Base-by-base conservation (phyloP, 2,113 vertebrate genomes). In the Apeltes quadracus region DNA sequence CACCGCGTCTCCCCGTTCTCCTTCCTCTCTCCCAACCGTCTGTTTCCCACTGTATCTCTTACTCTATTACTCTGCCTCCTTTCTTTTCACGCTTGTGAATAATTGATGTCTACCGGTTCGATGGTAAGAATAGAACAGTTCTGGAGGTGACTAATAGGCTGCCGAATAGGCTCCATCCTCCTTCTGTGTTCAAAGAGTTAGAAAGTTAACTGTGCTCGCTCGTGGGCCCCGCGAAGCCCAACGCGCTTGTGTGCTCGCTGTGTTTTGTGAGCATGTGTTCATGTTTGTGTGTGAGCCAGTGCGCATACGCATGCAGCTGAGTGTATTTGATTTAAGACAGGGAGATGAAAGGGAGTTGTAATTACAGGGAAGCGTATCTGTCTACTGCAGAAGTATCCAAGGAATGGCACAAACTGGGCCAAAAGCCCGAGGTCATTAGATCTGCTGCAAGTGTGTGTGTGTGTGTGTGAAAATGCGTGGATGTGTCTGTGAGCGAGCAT, bases 101-200 rank as follows among this genome's bases (percentile, higher is more conserved):
- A 93, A 93, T 94, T 93, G 86, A 94, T 93, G 90, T 81, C 87
- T 90, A 80, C 88, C 79, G 88, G 90, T 92, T 88, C 82, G 65
- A 81, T 88, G 87, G 90, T 92, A 92, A 91, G 89, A 93, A 93
- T 93, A 92, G 93, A 92, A 92, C 84, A 88, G 76, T 88, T 88
- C 86, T 92, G 81, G 88, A 92, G 91, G 92, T 93, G 92, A 91
- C 87, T 90, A 94, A 91, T 86, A 83, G 85, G 76, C 74, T 90
- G 84, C 80, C 66, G 71, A 86, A 87, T 83, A 80, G 89, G 85
- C 86, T 82, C 85, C 81, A 71, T 81, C 83, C 72, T 76, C 72
- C 72, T 75, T 70, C 84, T 54, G 76, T 86, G 88, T 92, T 91
- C 89, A 91, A 91, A 91, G 91, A 87, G 84, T 85, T 79, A 32